Base-by-base conservation (phyloP, 30 jellyfish, hydroid and myxozoan species). In the Catostylus mosaicus region DNA sequence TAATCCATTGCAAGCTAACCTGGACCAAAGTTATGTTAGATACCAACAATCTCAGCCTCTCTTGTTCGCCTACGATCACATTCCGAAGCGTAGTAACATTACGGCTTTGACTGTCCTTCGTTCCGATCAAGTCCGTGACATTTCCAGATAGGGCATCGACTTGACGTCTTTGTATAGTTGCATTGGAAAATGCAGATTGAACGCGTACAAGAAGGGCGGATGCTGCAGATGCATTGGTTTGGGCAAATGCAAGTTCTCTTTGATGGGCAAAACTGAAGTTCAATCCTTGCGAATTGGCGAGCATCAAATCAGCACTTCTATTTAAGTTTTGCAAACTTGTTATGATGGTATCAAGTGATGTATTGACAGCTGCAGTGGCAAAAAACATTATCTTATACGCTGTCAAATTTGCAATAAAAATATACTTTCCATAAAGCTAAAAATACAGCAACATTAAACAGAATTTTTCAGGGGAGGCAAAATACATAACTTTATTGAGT, bases 171-270 rank as follows among this genome's bases (percentile, higher is more conserved):
- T 80, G 84, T 30, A 37, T 19, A 16, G 52, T 8, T 1, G 80
- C 84, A 12, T 32, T 35, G 20, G 57, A 0, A 2, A 43, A 37
- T 31, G 80, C 26, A 18, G 57, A 35, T 26, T 80, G 82, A 50
- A 56, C 29, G 29, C 77, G 75, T 8, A 10, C 29, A 23, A 80
- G 83, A 19, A 80, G 32, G 20, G 76, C 63, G 19, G 35, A 9
- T 30, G 90, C 90, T 1, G 33, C 84, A 10, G 90, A 36, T 14
- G 90, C 84, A 37, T 80, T 80, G 73, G 78, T 36, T 29, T 48
- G 78, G 22, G 90, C 90, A 23, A 40, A 47, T 0, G n/a, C 10
- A 6, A 47, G 31, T 60, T 80, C 90, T 0, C 29, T 32, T 34
- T 80, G 77, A 30, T 66, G 84, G 22, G 67, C 31, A 35, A 80